phyloP scores from a whole-genome alignment of 1,140 invertebrate genomes.

The Campoletis sonorensis region DNA sequence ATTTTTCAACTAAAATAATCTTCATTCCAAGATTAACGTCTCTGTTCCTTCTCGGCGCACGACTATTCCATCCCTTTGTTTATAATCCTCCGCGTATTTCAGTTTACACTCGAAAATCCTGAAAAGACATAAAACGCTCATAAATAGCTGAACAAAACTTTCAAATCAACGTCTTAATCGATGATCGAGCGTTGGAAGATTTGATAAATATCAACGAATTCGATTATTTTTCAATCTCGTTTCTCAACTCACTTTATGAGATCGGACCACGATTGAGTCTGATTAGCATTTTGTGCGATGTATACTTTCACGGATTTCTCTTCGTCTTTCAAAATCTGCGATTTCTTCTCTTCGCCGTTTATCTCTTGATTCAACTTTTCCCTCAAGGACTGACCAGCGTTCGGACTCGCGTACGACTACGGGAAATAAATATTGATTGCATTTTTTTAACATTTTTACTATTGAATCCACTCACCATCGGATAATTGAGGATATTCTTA shows the following conservation, averaged over 20 bases:
- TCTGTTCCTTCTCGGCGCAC: slow-evolving; percentile 73
- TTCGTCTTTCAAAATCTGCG: slow-evolving; percentile 77
- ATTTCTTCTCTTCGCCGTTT: slow-evolving; percentile 59
- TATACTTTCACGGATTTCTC: slow-evolving; percentile 80
- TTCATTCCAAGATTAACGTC: slow-evolving; percentile 74
- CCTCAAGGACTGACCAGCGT: slow-evolving; percentile 57
- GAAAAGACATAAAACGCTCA: slow-evolving; percentile 43
- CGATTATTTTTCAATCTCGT: too few relatives aligned
- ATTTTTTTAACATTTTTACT: slow-evolving; percentile 8
- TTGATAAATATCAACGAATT: background rate
- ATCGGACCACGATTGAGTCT: slow-evolving; percentile 83
- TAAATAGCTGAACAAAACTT: background rate
- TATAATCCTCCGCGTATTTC: slow-evolving; percentile 70
- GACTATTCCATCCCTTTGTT: slow-evolving; percentile 71
- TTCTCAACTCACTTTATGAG: slow-evolving; percentile 75
- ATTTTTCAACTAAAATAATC: slow-evolving; percentile 35
- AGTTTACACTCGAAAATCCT: slow-evolving; percentile 75
- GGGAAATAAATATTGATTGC: background rate
- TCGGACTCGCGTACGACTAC: slow-evolving; percentile 57
- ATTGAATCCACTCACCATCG: too few relatives aligned
- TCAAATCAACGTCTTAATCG: background rate
- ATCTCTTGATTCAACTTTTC: slow-evolving; percentile 65
- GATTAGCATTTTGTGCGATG: slow-evolving; percentile 77
- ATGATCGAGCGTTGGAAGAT: too few relatives aligned
- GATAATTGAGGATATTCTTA: too few relatives aligned